Conservation (phyloP, 2,888 invertebrate genomes). For the Calliphora vomitoria region DNA sequence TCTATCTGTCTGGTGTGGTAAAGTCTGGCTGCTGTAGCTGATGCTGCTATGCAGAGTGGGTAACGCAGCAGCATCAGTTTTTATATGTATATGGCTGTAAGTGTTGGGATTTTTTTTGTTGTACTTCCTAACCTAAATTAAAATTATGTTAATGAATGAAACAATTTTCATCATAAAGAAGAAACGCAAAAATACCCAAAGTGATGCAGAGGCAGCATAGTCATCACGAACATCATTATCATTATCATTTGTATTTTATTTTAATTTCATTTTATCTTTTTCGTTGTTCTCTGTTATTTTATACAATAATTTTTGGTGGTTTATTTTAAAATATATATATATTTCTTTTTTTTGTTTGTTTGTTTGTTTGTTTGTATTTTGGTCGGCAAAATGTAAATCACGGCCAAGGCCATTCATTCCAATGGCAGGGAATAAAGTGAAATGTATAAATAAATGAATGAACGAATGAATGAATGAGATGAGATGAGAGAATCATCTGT, state of each 20-base stretch:
- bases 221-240: conserved; percentile 54
- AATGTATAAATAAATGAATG: conserved; percentile 29
- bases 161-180: conserved; percentile 49
- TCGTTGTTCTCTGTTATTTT: conserved; percentile 49
- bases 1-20: conserved; percentile 36
- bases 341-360: not conserved
- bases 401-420: conserved; percentile 72
- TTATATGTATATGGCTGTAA: conserved; percentile 31
- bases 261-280: conserved; percentile 67
- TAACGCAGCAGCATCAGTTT: conserved; percentile 24
- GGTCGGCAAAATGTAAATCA: conserved; percentile 69
- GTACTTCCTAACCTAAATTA: conserved; percentile 83
- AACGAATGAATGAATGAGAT: conserved; percentile 44
- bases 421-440: conserved; percentile 48
- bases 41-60: not conserved
- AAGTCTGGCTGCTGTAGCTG: conserved; percentile 45
- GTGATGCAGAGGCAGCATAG: conserved; percentile 33
- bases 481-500: conserved; percentile 45
- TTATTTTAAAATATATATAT: conserved; percentile 58
- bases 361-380: conserved; percentile 30
- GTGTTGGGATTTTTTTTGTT: conserved; percentile 50
- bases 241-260: conserved; percentile 46
- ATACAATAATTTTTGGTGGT: conserved; percentile 69
- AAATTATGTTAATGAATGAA: conserved; percentile 82
- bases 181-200: conserved; percentile 18